These are phyloP conservation scores for Calephelis nemesis DNA, from an alignment of 1,140 invertebrate genomes.

Conservation along the genomic window DNA sequence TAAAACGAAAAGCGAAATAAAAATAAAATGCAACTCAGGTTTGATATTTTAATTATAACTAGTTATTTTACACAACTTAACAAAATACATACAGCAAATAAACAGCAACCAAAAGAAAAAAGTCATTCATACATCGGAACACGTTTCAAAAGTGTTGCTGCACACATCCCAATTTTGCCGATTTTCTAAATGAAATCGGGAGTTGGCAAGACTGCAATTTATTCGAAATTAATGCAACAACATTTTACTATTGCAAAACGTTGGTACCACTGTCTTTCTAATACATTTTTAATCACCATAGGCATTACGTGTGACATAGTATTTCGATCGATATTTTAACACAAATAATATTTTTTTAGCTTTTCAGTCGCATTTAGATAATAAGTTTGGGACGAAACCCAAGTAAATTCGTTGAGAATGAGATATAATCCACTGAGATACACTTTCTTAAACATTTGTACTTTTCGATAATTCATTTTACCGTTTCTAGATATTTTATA, in stretches of 20 bases:
- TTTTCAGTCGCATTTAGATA: no score
- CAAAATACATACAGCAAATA: conserved; percentile 75
- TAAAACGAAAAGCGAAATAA: conserved; percentile 46
- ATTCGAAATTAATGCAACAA: conserved; percentile 29
- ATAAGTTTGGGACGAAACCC: no score
- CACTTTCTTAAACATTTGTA: no score
- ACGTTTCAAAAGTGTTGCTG: conserved; percentile 28
- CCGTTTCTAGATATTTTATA: no score
- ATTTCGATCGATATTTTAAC: no score
- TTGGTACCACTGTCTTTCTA: conserved; percentile 12
- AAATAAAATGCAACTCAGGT: conserved; percentile 70
- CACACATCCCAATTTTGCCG: conserved; percentile 4
- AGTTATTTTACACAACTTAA: conserved; percentile 78
- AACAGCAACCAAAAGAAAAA: conserved; percentile 69
- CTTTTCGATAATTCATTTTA: no score
- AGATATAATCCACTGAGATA: no score
- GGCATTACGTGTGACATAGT: no score
- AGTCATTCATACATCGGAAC: conserved; percentile 57
- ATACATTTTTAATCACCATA: conserved; percentile 21
- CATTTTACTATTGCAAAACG: conserved; percentile 18
- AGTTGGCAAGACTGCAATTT: conserved; percentile 43
- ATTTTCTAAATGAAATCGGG: conserved; percentile 24
- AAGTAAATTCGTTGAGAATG: no score
- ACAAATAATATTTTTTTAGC: no score
- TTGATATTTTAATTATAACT: conserved; percentile 75